Evolutionary conservation across 2,888 invertebrate genomes (phyloP), one percentile per base, ranked within the genome.

Genomic region (Pseudeuparius sepicola): DNA sequence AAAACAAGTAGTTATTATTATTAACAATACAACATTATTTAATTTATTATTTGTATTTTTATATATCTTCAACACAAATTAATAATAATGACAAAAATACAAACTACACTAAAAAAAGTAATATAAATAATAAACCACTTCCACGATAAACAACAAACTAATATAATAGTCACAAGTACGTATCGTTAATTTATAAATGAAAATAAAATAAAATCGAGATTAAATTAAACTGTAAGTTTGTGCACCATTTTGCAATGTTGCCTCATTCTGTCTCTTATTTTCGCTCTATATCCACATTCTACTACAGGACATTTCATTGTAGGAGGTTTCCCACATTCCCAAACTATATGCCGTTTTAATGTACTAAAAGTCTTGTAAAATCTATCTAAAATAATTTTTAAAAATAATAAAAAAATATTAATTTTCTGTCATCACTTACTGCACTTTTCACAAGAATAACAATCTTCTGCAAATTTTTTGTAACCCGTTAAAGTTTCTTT

Each of bases 261-360:
- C 24, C 47, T 35, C 54, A 56, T 52, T 16, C 54, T 41, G 31
- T 55, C 53, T 24, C 48, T 47, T 28, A 51, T 48, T 41, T 56
- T 55, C 1, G 53, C 50, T 34, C 46, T 53, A 29, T 55, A 56
- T 1, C 13, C 23, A 28, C 56, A 56, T 6, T 44, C 40, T 1
- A 45, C n/a, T 9, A 55, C 46, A 0, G 55, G 54, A 42, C 56
- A 56, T 10, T 43, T 34, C 5, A 55, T 47, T 6, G 44, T 49
- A 9, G 53, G 48, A 15, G 44, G 37, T 35, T 56, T 55, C 2
- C 51, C 50, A 24, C 56, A 56, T 32, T 54, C 53, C 31, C 53
- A 52, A 6, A 52, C 47, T 15, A 53, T 37, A 39, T 56, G 56
- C 13, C 56, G 36, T 33, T 49, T 52, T 39, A 54, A 31, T 1